Evolutionary conservation across 2,888 invertebrate species (phyloP), one percentile per base, ranked within the genome.

Genomic region (Macrophya annulata): DNA sequence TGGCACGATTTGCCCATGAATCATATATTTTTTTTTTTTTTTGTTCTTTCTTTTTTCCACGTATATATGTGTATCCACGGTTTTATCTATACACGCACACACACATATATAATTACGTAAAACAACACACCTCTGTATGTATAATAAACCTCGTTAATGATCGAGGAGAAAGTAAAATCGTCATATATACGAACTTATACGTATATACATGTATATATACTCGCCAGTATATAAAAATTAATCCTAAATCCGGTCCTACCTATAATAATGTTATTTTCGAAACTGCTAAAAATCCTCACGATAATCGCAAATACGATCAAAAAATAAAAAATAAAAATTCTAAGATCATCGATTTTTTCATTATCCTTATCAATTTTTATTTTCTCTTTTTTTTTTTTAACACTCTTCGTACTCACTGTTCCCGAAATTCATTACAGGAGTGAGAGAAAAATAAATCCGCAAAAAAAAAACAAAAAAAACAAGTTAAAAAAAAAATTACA

Each of bases 391-490:
- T 40, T 17, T 15, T n/a, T n/a, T n/a, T n/a, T n/a, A n/a, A n/a
- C n/a, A 0, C 9, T 2, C 25, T n/a, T 40, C 21, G 37, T 37
- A 55, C 59, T 79, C 79, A 55, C 55, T 79, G 51, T 55, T 79
- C 79, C 55, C 55, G 9, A 37, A 79, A 79, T 55, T 79, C 12
- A n/a, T 8, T 76, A 76, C 76, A 76, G 76, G 76, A 76, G 45
- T 76, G 6, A 76, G 25, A 76, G 48, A 10, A 8, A 21, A 1
- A 3, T 1, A 68, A 5, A 25, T 76, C 31, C 31, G 31, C 31
- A 31, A 31, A 31, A 31, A 1, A 3, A 31, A 31, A 31, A 31
- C 1, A 3, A 31, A 31, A 31, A 31, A 31, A 31, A 31, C n/a
- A n/a, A n/a, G n/a, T n/a, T n/a, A n/a, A 31, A 3, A 31, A 31